Base-by-base conservation (phyloP, 2,888 invertebrate genomes). In the Eulithis testata region DNA sequence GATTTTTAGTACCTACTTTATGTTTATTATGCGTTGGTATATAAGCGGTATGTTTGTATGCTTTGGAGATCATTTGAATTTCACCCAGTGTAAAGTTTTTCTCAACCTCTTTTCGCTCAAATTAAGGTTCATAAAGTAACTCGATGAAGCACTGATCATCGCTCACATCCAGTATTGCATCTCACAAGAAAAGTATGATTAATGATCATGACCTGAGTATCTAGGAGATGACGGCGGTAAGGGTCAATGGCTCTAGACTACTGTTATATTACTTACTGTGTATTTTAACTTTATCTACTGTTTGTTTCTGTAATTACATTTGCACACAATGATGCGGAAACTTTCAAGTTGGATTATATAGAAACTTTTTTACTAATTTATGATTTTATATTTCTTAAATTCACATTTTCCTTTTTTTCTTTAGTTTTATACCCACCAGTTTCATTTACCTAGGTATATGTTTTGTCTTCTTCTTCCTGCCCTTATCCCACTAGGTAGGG, bases 161-260 rank as follows among this genome's bases (percentile, higher is more conserved):
- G 65, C 59, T 72, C 65, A 53, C 53, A 67, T 60, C 51, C 58
- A 63, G 67, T 60, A 66, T 60, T 40, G 59, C 73, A 77, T 80
- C 75, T 57, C 27, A 50, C 73, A 77, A 81, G 77, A 76, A 68
- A 73, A 71, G 62, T 72, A 73, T 82, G 82, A 83, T 83, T 80
- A 77, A 83, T 82, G 81, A 81, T 81, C 78, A 81, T 80, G 79
- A 60, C 67, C 69, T 58, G 60, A 12, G 64, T 63, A 69, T 66
- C 69, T 65, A 66, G 58, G 57, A 67, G 67, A 64, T 64, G 67
- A 63, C 63, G 64, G 59, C 71, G 64, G 66, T 54, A 47, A 65
- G 68, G 75, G 71, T 75, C 75, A 73, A 70, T 63, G 76, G 69
- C 72, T 70, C 69, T 62, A 65, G 68, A 68, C 66, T 73, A 74